Evolutionary conservation across 2,797 vertebrate species (phyloP), one percentile per base, ranked within the genome.

Genomic region (Rhinella marina): DNA sequence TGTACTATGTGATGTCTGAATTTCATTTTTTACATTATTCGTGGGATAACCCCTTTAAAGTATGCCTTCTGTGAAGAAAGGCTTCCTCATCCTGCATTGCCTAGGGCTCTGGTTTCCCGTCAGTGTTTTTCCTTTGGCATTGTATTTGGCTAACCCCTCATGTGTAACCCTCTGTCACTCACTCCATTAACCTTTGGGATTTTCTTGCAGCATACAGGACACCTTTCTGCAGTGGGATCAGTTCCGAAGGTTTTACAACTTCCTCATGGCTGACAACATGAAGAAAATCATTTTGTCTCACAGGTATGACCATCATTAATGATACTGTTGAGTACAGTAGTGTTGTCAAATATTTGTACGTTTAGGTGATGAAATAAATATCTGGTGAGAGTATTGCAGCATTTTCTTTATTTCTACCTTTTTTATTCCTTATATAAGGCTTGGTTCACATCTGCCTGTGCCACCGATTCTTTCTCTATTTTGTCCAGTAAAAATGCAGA

Each of bases 231-330:
- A 99, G 90, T 99, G 98, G 98, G 98, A 99, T 92, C 98, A 98
- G 66, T 99, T 97, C 86, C 96, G 98, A 86, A 96, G 98, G 82
- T 97, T 99, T 92, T 99, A 99, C 92, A 99, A 99, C 94, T 99
- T 99, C 92, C 97, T 99, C 89, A 99, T 99, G 98, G 98, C 98
- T 0, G 98, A 99, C 94, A 99, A 99, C 95, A 98, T 99, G 98
- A 99, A 99, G 95, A 99, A 98, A 92, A 99, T 99, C 88, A 99
- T 99, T 90, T 96, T 99, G 54, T 98, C 97, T 2, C 98, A 99
- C 95, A 98, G 97, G 98, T 99, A 95, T 17, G 19, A n/a, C 50
- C 41, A 48, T 62, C 17, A n/a, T 56, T 52, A 52, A 17, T 57
- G 66, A 56, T 56, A 68, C 41, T 62, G 21, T 13, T 68, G 62